Evolutionary conservation across 1,140 invertebrate species (phyloP).

Genomic region (Thaumetopoea pityocampa): DNA sequence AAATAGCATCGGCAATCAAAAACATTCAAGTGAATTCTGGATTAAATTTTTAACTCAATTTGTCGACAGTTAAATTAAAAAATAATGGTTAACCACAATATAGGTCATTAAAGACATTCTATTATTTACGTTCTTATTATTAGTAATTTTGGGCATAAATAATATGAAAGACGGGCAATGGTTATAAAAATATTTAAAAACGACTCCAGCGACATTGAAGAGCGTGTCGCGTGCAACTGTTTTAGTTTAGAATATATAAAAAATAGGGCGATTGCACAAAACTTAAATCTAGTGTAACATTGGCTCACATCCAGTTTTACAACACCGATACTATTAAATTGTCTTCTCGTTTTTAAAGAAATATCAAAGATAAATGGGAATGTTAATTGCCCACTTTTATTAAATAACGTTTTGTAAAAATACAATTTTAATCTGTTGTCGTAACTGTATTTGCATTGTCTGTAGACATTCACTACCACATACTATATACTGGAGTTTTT

Average conservation of each 20-base stretch:
- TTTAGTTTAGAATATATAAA: conserved; percentile 67
- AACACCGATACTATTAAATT: conserved; percentile 60
- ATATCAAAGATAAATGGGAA: conserved; percentile 12
- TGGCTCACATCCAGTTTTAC: conserved; percentile 58
- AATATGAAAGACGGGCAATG: too few species aligned
- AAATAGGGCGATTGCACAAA: conserved; percentile 74
- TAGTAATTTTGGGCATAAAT: too few species aligned
- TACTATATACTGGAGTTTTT: too few species aligned
- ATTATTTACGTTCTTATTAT: too few species aligned
- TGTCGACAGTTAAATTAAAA: not conserved
- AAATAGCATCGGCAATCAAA: too few species aligned
- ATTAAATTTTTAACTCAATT: not conserved
- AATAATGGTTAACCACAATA: too few species aligned
- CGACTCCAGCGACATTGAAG: conserved; percentile 21
- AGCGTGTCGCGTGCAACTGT: conserved; percentile 57
- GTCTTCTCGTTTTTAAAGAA: conserved; percentile 25
- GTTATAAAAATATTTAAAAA: conserved; percentile 24
- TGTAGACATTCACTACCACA: too few species aligned
- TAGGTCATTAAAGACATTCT: too few species aligned
- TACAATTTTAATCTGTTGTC: too few species aligned
- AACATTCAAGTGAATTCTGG: too few species aligned
- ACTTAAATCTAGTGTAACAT: conserved; percentile 55
- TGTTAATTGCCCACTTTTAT: not conserved
- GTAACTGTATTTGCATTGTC: too few species aligned
- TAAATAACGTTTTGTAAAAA: not conserved